phyloP scores from a whole-genome alignment of 2,113 vertebrate genomes.

The Orycteropus afer region DNA sequence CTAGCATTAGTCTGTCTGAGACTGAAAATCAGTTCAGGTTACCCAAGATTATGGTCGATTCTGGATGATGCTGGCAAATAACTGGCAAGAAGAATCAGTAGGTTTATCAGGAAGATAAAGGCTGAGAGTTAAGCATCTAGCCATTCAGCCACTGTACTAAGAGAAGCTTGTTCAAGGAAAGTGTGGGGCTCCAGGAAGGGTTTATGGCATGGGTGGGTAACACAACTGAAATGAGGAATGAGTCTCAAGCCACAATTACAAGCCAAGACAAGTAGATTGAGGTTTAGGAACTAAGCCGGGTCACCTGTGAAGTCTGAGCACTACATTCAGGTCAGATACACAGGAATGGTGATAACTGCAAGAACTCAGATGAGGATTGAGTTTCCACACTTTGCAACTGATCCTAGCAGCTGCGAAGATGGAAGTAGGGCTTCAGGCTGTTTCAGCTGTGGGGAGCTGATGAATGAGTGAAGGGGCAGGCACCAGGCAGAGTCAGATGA shows the following conservation, averaged over 20 bases:
- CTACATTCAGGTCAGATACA: not conserved
- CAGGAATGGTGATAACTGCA: not conserved
- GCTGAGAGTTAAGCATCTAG: accelerated
- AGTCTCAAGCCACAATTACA: not conserved
- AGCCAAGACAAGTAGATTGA: accelerated
- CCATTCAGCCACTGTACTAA: not conserved
- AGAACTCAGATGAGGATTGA: not conserved
- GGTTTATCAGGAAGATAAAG: not conserved
- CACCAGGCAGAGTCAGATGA: not conserved
- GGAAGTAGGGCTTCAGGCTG: accelerated
- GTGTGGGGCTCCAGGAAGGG: not conserved
- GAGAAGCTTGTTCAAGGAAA: not conserved
- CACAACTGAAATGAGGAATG: not conserved
- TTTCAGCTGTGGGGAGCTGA: not conserved
- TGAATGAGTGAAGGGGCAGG: not conserved
- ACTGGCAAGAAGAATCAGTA: not conserved
- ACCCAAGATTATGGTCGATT: not conserved
- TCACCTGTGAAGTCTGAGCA: too few relatives aligned
- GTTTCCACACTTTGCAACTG: not conserved
- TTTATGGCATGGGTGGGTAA: accelerated
- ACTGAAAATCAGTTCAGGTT: not conserved
- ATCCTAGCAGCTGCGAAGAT: not conserved
- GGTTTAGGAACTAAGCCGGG: not conserved
- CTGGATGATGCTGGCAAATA: not conserved
- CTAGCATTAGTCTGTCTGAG: not conserved